phyloP scores from a whole-genome alignment of 2,797 vertebrate species.

The Remorina albescens region DNA sequence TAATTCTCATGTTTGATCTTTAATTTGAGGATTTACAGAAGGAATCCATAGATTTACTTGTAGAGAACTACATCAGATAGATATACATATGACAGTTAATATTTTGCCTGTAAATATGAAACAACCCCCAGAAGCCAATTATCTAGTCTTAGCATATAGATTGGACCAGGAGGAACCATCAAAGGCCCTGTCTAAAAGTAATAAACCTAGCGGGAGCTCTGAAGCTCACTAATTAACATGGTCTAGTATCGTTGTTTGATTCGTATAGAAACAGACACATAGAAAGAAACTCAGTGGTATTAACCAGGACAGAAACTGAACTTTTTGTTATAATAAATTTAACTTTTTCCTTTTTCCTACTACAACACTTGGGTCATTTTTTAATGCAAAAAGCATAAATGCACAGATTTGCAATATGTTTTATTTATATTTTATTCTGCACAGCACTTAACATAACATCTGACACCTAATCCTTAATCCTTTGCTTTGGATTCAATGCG shows the following conservation, averaged over 20 bases:
- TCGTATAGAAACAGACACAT: not conserved
- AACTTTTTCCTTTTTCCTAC: not conserved
- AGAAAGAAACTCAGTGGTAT: not conserved
- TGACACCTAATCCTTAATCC: slow-evolving; percentile 29
- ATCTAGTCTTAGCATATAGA: no score
- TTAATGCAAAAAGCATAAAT: not conserved
- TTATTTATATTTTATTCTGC: slow-evolving; percentile 19
- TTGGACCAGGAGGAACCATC: not conserved
- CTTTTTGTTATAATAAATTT: not conserved
- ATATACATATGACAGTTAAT: no score
- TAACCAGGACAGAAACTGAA: not conserved
- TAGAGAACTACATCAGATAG: no score
- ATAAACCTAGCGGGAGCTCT: not conserved
- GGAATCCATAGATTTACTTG: no score
- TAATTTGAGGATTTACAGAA: not conserved
- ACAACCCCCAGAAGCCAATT: not conserved
- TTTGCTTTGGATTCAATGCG: slow-evolving; percentile 23
- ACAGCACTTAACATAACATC: slow-evolving; percentile 22
- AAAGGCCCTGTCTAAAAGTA: not conserved
- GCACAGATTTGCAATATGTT: slow-evolving; percentile 1
- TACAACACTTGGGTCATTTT: no score
- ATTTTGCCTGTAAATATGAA: not conserved
- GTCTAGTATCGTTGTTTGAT: not conserved
- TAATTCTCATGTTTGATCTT: not conserved
- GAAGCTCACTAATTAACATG: not conserved